phyloP scores from a whole-genome alignment of 2,888 invertebrate species.

The Eulithis prunata region DNA sequence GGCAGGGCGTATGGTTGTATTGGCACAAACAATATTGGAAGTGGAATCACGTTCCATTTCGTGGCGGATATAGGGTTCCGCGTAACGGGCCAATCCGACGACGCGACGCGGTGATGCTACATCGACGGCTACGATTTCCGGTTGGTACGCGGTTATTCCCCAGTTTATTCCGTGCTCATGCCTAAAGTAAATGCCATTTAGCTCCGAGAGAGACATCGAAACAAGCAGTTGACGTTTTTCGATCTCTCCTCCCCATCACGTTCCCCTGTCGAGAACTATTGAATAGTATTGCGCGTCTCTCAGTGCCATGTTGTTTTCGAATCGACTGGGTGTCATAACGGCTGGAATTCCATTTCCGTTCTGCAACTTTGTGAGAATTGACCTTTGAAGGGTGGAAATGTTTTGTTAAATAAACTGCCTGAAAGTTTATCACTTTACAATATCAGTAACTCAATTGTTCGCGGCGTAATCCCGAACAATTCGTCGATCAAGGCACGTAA shows the following conservation, averaged over 20 bases:
- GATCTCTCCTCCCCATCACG: conserved; percentile 39
- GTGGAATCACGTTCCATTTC: conserved; percentile 75
- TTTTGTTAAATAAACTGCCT: conserved; percentile 46
- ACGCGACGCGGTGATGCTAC: conserved; percentile 69
- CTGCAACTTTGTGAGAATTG: conserved; percentile 44
- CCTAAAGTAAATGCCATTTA: conserved; percentile 49
- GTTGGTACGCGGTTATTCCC: conserved; percentile 57
- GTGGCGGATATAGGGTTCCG: conserved; percentile 74
- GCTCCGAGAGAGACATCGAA: conserved; percentile 49
- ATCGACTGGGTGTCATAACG: conserved; percentile 42
- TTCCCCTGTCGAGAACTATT: conserved; percentile 43
- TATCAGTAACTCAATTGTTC: conserved; percentile 23
- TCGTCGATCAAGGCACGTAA: conserved; percentile 5
- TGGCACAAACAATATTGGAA: conserved; percentile 60
- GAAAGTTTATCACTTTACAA: conserved; percentile 43
- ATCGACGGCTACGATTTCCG: conserved; percentile 75
- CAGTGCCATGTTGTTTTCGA: conserved; percentile 40
- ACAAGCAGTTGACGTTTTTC: conserved; percentile 46
- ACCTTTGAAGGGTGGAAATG: conserved; percentile 38
- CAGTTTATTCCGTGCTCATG: conserved; percentile 62
- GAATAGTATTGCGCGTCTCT: conserved; percentile 40
- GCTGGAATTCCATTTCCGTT: conserved; percentile 51
- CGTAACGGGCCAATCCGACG: conserved; percentile 68
- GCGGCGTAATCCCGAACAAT: conserved; percentile 6
- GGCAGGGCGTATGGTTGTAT: conserved; percentile 48